A percentile compares a stretch with the other conserved stretches of the same genome.
Evolutionary conservation across 2,797 vertebrate genomes (phyloP).

Genomic region (Mormyrops boulengeri): DNA sequence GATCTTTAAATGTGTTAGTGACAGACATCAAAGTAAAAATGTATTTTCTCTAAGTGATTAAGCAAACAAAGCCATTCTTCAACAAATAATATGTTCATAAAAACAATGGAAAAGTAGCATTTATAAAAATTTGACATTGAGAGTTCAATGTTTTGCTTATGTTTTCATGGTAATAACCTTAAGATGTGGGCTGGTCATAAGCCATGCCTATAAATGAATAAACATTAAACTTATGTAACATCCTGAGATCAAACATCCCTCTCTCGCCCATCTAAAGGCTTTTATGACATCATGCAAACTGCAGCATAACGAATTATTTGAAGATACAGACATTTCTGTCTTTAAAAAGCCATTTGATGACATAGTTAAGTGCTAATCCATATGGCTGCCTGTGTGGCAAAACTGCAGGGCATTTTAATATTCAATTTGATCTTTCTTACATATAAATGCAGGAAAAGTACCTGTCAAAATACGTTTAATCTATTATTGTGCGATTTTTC

Average conservation of each 20-base stretch:
- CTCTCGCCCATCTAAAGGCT: background rate
- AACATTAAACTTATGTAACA: background rate
- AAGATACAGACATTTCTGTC: background rate
- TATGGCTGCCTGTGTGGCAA: background rate
- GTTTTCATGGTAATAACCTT: background rate
- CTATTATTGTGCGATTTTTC: background rate
- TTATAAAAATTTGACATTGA: background rate
- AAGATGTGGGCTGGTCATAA: background rate
- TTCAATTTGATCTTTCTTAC: background rate
- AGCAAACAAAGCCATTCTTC: background rate
- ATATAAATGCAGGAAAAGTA: background rate
- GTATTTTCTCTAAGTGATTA: background rate
- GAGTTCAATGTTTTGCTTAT: background rate
- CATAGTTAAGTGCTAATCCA: background rate
- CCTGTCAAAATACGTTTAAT: background rate
- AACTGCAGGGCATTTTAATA: slow-evolving; percentile 5
- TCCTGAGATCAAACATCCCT: background rate
- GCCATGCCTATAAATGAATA: background rate
- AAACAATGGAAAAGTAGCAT: background rate
- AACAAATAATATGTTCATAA: background rate
- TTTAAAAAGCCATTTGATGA: background rate
- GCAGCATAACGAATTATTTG: background rate
- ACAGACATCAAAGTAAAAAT: background rate
- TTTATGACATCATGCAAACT: background rate
- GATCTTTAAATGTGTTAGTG: background rate